These are phyloP conservation scores for Regulus satrapa DNA, from an alignment of 2,113 vertebrate species.

Conservation along the genomic window DNA sequence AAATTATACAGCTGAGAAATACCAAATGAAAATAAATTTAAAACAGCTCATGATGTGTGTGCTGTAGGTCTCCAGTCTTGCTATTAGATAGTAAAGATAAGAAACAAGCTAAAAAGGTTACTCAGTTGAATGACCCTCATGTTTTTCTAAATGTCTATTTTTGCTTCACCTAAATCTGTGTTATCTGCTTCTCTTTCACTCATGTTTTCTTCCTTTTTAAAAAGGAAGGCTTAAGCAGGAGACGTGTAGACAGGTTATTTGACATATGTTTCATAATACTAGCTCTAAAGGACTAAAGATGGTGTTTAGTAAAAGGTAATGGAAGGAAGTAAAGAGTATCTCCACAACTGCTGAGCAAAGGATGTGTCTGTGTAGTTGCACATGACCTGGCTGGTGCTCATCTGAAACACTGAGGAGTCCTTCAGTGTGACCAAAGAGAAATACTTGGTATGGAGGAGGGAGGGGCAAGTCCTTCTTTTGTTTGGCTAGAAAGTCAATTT, in stretches of 20 bases:
- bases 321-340: background rate
- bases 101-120: background rate
- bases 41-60: background rate
- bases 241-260: background rate
- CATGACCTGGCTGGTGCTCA: background rate
- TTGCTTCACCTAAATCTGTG: background rate
- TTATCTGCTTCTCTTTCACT: background rate
- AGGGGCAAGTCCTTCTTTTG: background rate
- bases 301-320: background rate
- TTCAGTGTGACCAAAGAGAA: background rate
- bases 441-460: background rate
- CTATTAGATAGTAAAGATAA: conserved; percentile 19
- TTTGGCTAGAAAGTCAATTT: background rate
- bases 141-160: background rate
- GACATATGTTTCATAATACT: background rate
- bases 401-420: background rate
- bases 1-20: conserved; percentile 17
- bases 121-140: background rate
- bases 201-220: background rate
- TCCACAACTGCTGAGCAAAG: background rate
- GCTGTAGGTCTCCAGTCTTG: conserved; percentile 29
- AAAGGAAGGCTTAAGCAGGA: background rate
- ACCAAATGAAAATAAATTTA: conserved; percentile 30
- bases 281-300: background rate
- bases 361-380: background rate